phyloP scores from a whole-genome alignment of 1,140 invertebrate genomes.

The Papilio aristodemus region DNA sequence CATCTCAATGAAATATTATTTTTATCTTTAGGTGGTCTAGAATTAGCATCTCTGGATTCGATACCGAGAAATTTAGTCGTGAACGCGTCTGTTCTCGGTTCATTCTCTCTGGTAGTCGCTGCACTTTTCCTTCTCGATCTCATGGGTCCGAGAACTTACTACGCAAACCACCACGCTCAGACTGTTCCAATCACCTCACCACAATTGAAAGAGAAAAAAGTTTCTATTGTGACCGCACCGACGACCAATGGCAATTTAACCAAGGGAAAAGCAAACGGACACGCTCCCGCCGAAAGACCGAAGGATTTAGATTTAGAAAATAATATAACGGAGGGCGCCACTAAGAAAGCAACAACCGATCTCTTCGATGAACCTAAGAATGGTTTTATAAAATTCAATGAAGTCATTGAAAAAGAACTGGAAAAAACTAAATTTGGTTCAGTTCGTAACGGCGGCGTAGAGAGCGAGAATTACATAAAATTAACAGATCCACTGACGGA shows the following conservation, averaged over 20 bases:
- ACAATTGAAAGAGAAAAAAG: constrained; percentile 57
- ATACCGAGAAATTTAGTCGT: constrained; percentile 84
- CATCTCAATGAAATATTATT: neutral
- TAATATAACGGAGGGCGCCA: constrained; percentile 43
- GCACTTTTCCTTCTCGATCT: constrained; percentile 85
- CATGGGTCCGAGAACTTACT: constrained; percentile 78
- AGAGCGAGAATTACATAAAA: constrained; percentile 66
- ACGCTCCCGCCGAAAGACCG: constrained; percentile 55
- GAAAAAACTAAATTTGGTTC: constrained; percentile 75
- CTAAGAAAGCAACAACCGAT: constrained; percentile 51
- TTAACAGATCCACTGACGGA: constrained; percentile 64
- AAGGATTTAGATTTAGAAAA: constrained; percentile 67
- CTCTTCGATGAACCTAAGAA: constrained; percentile 59
- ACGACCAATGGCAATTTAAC: constrained; percentile 43
- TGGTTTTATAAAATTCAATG: constrained; percentile 56
- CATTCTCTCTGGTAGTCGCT: constrained; percentile 84
- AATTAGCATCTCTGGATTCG: constrained; percentile 85
- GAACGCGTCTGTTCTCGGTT: constrained; percentile 86
- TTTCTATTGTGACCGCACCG: constrained; percentile 52
- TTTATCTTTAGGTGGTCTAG: constrained; percentile 80
- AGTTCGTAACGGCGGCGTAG: constrained; percentile 62
- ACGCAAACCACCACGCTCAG: constrained; percentile 62
- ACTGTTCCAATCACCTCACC: constrained; percentile 66
- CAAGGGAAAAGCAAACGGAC: constrained; percentile 49
- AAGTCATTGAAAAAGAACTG: constrained; percentile 61